Evolutionary conservation across 2,113 vertebrate species (phyloP), one percentile per base, ranked within the genome.

Genomic region (Ailurus styani): DNA sequence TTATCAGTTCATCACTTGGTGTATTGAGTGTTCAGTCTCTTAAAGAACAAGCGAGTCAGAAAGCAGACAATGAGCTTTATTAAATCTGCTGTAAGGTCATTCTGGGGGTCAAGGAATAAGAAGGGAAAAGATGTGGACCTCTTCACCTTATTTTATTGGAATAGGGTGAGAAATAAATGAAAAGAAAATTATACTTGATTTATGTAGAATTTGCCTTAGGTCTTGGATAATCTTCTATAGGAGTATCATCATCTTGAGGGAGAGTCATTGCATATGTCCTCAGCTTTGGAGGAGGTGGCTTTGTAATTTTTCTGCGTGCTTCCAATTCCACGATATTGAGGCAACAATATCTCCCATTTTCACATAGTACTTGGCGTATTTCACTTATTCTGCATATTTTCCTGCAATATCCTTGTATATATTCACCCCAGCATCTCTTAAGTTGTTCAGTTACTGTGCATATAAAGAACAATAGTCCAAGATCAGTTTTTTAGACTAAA

Each of bases 381-480:
- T 98, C 93, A 37, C 73, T 93, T 27, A 27, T 4, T 96, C 18
- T 87, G 79, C 95, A 97, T 75, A 96, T 45, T 90, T 85, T 96
- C 50, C 97, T 96, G 96, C 91, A 91, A 64, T 70, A 6, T 81
- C 97, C 93, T 29, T 45, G 68, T 27, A 94, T 11, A 34, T 95
- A 50, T 68, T 94, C n/a, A 85, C 21, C 10, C 95, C 91, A 95
- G 81, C 95, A 97, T 75, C 29, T 96, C 81, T 97, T 92, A 47
- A 90, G 75, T 83, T 96, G 97, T 73, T 96, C 42, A 6, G 90
- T 94, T 90, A 77, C 97, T 96, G 88, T 94, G 68, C 68, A 93
- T 25, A 93, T 52, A 75, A 75, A 87, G 81, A 95, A 95, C 64
- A 93, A 89, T 17, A 95, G 54, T 13, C 8, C 37, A 93, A 87